Evolutionary conservation across 2,797 vertebrate genomes (phyloP).

Genomic region (Amniataba percoides): DNA sequence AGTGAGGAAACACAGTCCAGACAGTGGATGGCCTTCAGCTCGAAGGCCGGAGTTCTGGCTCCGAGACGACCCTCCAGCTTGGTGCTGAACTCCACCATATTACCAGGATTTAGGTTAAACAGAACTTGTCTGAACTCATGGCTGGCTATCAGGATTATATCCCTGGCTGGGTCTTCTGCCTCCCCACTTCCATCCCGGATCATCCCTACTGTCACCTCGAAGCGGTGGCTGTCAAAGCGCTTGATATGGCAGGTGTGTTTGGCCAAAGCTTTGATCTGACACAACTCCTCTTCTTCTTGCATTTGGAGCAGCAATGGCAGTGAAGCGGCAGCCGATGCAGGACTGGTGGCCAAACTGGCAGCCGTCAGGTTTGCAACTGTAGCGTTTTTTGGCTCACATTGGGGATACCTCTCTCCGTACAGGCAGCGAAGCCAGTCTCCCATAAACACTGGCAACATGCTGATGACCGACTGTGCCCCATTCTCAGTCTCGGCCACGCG

Average conservation of each 20-base stretch:
- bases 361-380: slow-evolving; percentile 68
- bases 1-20: slow-evolving; percentile 90
- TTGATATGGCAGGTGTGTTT: slow-evolving; percentile 95
- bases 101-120: slow-evolving; percentile 90
- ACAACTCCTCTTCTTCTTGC: slow-evolving; percentile 92
- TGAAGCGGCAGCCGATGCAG: not conserved
- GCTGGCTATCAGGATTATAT: slow-evolving; percentile 93
- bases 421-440: slow-evolving; percentile 96
- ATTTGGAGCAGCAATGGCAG: slow-evolving; percentile 64
- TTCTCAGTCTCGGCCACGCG: slow-evolving; percentile 94
- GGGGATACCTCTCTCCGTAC: slow-evolving; percentile 94
- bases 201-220: slow-evolving; percentile 93
- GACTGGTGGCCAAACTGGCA: slow-evolving; percentile 5
- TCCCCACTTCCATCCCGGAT: slow-evolving; percentile 71
- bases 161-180: slow-evolving; percentile 88
- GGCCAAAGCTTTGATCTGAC: slow-evolving; percentile 90
- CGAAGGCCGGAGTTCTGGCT: slow-evolving; percentile 91
- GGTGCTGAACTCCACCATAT: slow-evolving; percentile 94
- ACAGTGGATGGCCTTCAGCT: slow-evolving; percentile 95
- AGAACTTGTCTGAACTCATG: slow-evolving; percentile 93
- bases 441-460: slow-evolving; percentile 92
- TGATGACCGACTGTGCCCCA: slow-evolving; percentile 93
- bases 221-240: slow-evolving; percentile 93
- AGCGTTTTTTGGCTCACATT: slow-evolving; percentile 86
- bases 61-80: slow-evolving; percentile 95